Evolutionary conservation across 1,140 invertebrate genomes (phyloP), one percentile per base, ranked within the genome.

Genomic region (Hydropsyche tenuis): DNA sequence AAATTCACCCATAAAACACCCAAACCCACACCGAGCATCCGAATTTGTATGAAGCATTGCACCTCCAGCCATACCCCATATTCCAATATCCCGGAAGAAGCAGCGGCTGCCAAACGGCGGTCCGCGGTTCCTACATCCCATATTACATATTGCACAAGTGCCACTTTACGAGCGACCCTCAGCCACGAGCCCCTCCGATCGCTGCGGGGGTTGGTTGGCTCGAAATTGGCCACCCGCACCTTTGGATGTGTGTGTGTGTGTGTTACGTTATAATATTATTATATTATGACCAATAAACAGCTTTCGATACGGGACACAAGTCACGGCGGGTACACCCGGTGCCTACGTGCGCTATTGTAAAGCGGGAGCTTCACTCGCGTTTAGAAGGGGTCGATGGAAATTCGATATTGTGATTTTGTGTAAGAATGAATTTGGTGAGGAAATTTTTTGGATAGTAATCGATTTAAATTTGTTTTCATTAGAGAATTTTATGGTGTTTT

Each of bases 241-340:
- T 22, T 6, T 22, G 63, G 12, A 5, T 27, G 45, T 70, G 23
- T 4, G 23, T 56, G 23, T 6, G 48, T n/a, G 16, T 60, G 7
- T 20, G 42, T 14, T n/a, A 64, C 60, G 64, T 73, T 73, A 69
- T 68, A 60, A 73, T 73, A 69, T 73, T 73, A 73, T 73, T 73
- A 73, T 69, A 73, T 73, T 65, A 69, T 73, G 64, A 62, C 72
- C 72, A 69, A 73, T 73, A 73, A 73, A 73, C 72, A 73, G 72
- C 45, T 73, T 62, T 73, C 72, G 20, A 73, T 73, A 73, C 43
- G 56, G 71, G 62, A 73, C 63, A 73, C 72, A 73, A 73, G 72
- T 73, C 72, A 69, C 65, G 65, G 72, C 53, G 4, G 16, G 22
- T 45, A 42, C 72, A 73, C 65, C 72, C 72, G 72, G 72, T 25